A percentile compares a stretch with the other conserved stretches of the same genome.
Evolutionary conservation across 2,797 vertebrate genomes (phyloP).

Genomic region (Gobionotothen gibberifrons): DNA sequence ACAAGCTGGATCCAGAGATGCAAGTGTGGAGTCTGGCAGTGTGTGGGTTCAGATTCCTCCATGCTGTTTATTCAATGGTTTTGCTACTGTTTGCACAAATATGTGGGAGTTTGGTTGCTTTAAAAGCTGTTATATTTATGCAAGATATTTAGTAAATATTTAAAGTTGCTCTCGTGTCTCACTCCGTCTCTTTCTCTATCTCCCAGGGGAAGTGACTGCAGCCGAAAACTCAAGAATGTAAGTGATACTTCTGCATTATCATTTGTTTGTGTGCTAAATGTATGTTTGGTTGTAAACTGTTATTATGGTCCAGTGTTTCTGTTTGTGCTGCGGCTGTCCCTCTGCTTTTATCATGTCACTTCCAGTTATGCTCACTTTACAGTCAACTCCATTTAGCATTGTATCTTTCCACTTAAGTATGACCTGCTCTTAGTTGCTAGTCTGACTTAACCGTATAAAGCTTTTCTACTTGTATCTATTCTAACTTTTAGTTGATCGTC

Average conservation of each 20-base stretch:
- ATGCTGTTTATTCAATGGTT: background rate
- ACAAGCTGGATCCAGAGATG: slow-evolving; percentile 2
- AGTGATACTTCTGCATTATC: slow-evolving; percentile 58
- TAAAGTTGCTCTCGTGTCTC: slow-evolving; percentile 1
- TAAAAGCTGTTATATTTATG: slow-evolving; percentile 31
- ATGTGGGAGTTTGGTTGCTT: slow-evolving; percentile 18
- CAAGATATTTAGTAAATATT: slow-evolving; percentile 24
- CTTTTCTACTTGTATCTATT: background rate
- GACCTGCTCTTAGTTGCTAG: background rate
- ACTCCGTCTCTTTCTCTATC: slow-evolving; percentile 7
- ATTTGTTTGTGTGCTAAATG: slow-evolving; percentile 60
- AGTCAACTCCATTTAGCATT: background rate
- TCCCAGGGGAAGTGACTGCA: slow-evolving; percentile 75
- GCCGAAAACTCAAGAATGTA: slow-evolving; percentile 81
- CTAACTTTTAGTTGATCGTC: background rate
- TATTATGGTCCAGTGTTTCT: slow-evolving; percentile 37
- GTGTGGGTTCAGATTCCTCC: slow-evolving; percentile 23
- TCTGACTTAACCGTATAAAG: background rate
- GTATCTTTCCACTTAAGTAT: background rate
- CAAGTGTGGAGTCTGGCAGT: background rate
- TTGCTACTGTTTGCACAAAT: slow-evolving; percentile 11
- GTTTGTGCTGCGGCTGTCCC: slow-evolving; percentile 40
- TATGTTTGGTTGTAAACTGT: slow-evolving; percentile 47
- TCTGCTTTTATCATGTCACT: background rate
- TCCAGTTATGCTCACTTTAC: background rate